Percentiles rank a stretch among this genome's conserved stretches.
Evolutionary conservation across 2,888 invertebrate genomes (phyloP).

Genomic region (Sinodicranocentrus sp.): DNA sequence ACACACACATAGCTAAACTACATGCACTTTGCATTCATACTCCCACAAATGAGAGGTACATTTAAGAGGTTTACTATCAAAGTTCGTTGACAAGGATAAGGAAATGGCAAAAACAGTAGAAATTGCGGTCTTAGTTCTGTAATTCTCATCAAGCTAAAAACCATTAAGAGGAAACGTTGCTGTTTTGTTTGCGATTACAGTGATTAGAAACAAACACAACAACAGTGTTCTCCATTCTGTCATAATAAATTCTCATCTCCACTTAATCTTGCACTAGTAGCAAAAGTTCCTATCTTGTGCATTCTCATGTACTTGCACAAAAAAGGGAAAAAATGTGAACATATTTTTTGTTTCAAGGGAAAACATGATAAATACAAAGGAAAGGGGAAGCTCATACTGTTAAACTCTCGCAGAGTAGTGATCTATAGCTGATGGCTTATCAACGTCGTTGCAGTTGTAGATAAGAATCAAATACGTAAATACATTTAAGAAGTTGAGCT

Average conservation of each 20-base stretch:
- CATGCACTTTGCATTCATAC: too few relatives aligned
- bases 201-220: slow-evolving; percentile 27
- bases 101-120: slow-evolving; percentile 35
- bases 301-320: slow-evolving; percentile 12
- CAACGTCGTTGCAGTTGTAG: background rate
- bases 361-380: slow-evolving; percentile 12
- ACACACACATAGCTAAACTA: background rate
- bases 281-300: slow-evolving; percentile 19
- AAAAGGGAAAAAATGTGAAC: background rate
- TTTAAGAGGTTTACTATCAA: background rate
- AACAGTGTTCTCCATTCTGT: background rate
- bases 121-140: slow-evolving; percentile 1
- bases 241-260: slow-evolving; percentile 42
- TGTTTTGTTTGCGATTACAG: slow-evolving; percentile 32
- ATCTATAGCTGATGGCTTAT: background rate
- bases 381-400: slow-evolving; percentile 6
- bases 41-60: too few relatives aligned
- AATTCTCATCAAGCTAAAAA: slow-evolving; percentile 16
- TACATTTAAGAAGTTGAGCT: slow-evolving; percentile 7
- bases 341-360: slow-evolving; percentile 51
- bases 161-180: slow-evolving; percentile 44
- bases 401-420: too few relatives aligned
- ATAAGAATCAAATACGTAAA: slow-evolving; percentile 10
- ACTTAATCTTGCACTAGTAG: slow-evolving; percentile 28
- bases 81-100: slow-evolving; percentile 58